Percentiles rank a stretch among this genome's conserved stretches.
Evolutionary conservation across 2,113 vertebrate genomes (phyloP).

Genomic region (Platanista minor): DNA sequence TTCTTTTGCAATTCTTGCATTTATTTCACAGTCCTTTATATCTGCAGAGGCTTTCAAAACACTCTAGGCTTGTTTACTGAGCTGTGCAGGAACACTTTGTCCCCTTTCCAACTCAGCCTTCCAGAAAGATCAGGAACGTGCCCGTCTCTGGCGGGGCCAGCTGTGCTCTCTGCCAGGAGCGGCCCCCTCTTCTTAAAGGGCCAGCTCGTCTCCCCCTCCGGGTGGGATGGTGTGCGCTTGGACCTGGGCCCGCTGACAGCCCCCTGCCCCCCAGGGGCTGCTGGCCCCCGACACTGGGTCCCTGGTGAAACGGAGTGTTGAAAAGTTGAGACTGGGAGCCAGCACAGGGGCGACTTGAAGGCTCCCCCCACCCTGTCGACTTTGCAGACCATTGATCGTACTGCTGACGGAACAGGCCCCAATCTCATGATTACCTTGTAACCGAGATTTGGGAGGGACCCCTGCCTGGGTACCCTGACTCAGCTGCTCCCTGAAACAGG

Average conservation of each 20-base stretch:
- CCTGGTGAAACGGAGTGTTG: rapidly evolving
- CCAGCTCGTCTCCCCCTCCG: not conserved
- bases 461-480: rapidly evolving
- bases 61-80: slow-evolving; percentile 79
- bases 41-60: slow-evolving; percentile 79
- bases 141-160: not conserved
- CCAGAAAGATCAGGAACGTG: slow-evolving; percentile 39
- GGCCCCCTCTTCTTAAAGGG: slow-evolving; percentile 43
- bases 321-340: too few species aligned
- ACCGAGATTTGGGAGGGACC: not conserved
- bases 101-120: slow-evolving; percentile 73
- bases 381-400: rapidly evolving
- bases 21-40: slow-evolving; percentile 68
- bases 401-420: rapidly evolving
- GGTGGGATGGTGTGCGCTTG: rapidly evolving
- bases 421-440: rapidly evolving
- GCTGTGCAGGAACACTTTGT: slow-evolving; percentile 77
- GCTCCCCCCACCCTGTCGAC: rapidly evolving
- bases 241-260: not conserved
- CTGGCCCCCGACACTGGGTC: rapidly evolving
- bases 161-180: not conserved
- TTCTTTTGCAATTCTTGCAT: slow-evolving; percentile 67
- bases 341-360: not conserved
- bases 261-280: not conserved
- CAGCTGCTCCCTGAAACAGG: rapidly evolving